Conservation (phyloP, 2,113 vertebrate species). For the Gymnobelideus leadbeateri region DNA sequence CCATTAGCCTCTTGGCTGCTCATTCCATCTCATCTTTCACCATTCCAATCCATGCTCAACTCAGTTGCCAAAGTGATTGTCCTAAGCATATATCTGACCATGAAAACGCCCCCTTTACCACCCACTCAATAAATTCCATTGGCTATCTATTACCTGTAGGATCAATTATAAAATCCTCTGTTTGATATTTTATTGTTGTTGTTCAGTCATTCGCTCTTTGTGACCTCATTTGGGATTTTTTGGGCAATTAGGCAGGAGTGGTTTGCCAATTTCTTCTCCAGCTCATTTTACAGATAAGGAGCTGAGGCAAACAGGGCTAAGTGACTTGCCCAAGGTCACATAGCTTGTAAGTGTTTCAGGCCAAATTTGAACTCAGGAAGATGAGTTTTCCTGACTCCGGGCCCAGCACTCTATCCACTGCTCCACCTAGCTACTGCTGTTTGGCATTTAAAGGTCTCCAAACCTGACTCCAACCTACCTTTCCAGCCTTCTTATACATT, state of each 20-base stretch:
- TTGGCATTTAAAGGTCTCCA: background rate
- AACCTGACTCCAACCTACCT: background rate
- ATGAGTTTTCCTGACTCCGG: background rate
- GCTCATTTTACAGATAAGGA: slow-evolving; percentile 35
- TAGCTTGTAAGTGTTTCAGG: background rate
- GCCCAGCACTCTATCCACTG: background rate
- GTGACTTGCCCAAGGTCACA: slow-evolving; percentile 12
- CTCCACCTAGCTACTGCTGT: background rate
- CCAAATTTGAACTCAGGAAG: background rate
- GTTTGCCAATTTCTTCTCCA: background rate
- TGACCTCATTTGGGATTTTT: background rate
- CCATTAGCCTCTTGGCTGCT: background rate
- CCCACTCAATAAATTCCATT: background rate
- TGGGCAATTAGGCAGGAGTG: background rate
- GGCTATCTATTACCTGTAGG: background rate
- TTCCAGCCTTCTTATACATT: background rate
- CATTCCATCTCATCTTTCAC: background rate
- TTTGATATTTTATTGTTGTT: background rate
- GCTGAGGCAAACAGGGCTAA: background rate
- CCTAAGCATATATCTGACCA: background rate
- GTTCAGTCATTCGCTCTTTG: background rate
- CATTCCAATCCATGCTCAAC: background rate
- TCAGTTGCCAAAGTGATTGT: too few species aligned
- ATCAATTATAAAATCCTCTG: background rate
- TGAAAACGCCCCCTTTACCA: background rate